These are phyloP conservation scores for Gerris lacustris DNA, from an alignment of 2,888 invertebrate species.

Conservation along the genomic window DNA sequence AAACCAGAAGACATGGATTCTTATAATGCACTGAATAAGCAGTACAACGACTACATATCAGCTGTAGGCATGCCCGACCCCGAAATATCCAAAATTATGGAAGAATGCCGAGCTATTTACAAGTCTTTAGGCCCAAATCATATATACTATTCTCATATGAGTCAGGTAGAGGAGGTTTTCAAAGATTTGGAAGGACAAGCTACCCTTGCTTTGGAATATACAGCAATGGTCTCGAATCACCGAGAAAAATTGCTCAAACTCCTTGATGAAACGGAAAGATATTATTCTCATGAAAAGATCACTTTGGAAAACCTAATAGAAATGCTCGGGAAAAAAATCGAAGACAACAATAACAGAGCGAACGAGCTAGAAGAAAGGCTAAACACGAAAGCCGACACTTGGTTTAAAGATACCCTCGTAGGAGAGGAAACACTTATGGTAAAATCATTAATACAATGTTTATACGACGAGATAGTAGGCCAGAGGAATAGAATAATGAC, in stretches of 20 bases:
- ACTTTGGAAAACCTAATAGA: background rate
- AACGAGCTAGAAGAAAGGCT: background rate
- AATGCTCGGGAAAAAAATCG: background rate
- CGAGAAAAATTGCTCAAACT: background rate
- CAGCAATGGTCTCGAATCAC: background rate
- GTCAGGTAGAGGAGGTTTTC: slow-evolving; percentile 4
- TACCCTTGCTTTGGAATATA: background rate
- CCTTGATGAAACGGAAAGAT: background rate
- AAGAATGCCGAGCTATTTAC: background rate
- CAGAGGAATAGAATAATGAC: background rate
- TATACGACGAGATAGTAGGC: slow-evolving; percentile 1
- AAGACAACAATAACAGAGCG: slow-evolving; percentile 1
- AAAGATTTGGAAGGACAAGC: slow-evolving; percentile 8
- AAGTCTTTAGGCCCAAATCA: background rate
- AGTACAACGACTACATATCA: background rate
- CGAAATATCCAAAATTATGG: background rate
- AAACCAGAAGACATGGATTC: slow-evolving; percentile 3
- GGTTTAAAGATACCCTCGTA: background rate
- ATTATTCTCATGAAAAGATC: background rate
- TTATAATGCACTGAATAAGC: background rate
- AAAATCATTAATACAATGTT: slow-evolving; percentile 6
- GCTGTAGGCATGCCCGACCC: background rate
- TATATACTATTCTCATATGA: slow-evolving; percentile 1
- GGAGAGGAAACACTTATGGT: slow-evolving; percentile 3
- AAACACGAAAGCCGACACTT: background rate